Conservation (phyloP, 2,797 vertebrate species). For the Clarias pachynema region DNA sequence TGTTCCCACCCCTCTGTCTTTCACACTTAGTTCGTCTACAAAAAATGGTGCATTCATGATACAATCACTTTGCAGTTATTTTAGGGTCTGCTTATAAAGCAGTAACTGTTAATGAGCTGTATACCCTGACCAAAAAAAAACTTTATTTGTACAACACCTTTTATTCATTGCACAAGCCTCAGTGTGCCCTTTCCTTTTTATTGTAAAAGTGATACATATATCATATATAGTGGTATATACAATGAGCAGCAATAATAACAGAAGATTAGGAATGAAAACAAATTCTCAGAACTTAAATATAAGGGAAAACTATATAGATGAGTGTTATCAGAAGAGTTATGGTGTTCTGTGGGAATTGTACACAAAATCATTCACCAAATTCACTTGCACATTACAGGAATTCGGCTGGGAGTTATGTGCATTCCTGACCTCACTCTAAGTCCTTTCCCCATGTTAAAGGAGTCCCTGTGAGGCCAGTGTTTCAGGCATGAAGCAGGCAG, state of each 20-base stretch:
- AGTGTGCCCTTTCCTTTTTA: background rate
- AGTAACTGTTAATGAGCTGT: conserved; percentile 9
- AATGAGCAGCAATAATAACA: background rate
- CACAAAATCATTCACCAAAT: too few relatives aligned
- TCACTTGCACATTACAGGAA: too few relatives aligned
- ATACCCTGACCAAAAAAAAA: background rate
- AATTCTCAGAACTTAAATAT: background rate
- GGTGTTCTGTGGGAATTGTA: too few relatives aligned
- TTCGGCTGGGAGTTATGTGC: too few relatives aligned
- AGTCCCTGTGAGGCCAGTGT: too few relatives aligned
- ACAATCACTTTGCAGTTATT: conserved; percentile 5
- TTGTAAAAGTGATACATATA: background rate
- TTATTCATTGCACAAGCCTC: background rate
- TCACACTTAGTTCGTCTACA: background rate
- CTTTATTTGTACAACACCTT: background rate
- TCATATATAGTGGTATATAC: background rate
- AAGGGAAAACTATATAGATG: background rate
- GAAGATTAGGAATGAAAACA: background rate
- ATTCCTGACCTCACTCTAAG: too few relatives aligned
- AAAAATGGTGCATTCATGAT: background rate
- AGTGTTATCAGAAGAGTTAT: background rate
- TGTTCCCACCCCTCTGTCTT: conserved; percentile 21
- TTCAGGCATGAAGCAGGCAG: too few relatives aligned
- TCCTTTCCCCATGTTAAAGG: too few relatives aligned
- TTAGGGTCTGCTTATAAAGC: conserved; percentile 20